phyloP scores from a whole-genome alignment of 2,888 invertebrate genomes.

The Leucophenga maculata region DNA sequence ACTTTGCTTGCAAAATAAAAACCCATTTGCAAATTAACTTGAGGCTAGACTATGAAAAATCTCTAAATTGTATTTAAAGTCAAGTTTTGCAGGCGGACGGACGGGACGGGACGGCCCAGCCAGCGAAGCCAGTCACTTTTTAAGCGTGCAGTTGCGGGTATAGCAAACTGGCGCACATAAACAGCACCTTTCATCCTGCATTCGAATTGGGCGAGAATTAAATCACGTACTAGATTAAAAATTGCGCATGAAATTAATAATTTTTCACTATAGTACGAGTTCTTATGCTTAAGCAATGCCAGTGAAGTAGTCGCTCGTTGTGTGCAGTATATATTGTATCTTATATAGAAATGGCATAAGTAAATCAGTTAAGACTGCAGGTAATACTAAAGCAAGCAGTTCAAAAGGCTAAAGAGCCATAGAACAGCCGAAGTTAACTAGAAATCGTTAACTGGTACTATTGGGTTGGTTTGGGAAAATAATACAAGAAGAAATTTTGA shows the following conservation, averaged over 20 bases:
- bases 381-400: neutral
- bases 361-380: neutral
- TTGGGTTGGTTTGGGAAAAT: too few relatives aligned
- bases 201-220: constrained; percentile 58
- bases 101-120: constrained; percentile 26
- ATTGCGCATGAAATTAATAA: constrained; percentile 72
- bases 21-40: constrained; percentile 67
- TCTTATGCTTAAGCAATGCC: neutral
- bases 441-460: too few relatives aligned
- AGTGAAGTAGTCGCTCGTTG: too few relatives aligned
- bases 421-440: neutral
- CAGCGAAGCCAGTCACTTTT: neutral
- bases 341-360: neutral
- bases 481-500: too few relatives aligned
- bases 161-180: neutral
- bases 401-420: constrained; percentile 9
- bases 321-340: too few relatives aligned
- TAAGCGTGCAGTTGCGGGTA: too few relatives aligned
- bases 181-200: constrained; percentile 16
- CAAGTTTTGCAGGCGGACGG: constrained; percentile 18
- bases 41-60: constrained; percentile 53
- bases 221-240: constrained; percentile 72
- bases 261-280: constrained; percentile 48
- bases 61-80: constrained; percentile 63
- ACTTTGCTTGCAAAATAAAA: constrained; percentile 37